phyloP scores from a whole-genome alignment of 2,888 invertebrate species.

The Pyrrhia umbra region DNA sequence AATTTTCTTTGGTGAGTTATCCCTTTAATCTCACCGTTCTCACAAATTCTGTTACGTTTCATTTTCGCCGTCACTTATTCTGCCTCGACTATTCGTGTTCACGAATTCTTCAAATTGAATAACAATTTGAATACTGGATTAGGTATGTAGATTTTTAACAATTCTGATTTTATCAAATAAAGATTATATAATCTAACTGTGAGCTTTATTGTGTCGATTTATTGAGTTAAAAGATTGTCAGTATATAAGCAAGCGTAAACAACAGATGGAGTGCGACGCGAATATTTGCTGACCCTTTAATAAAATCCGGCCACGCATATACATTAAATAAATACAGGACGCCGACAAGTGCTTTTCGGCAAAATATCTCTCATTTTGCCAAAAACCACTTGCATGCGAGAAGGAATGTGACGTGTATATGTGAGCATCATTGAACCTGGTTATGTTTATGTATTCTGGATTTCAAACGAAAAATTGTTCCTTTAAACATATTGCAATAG shows the following conservation, averaged over 20 bases:
- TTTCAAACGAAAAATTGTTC: neutral
- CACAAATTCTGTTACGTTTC: conserved; percentile 70
- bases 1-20: conserved; percentile 70
- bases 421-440: conserved; percentile 1
- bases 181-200: conserved; percentile 16
- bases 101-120: conserved; percentile 66
- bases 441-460: conserved; percentile 4
- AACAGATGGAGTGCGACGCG: conserved; percentile 47
- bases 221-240: conserved; percentile 26
- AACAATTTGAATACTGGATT: conserved; percentile 50
- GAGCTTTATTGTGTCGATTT: conserved; percentile 32
- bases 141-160: conserved; percentile 33
- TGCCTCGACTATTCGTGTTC: conserved; percentile 60
- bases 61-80: conserved; percentile 67
- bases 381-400: too few species aligned
- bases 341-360: conserved; percentile 52
- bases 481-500: conserved; percentile 15
- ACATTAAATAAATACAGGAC: conserved; percentile 57
- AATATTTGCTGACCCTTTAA: conserved; percentile 48
- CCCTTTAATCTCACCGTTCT: conserved; percentile 68
- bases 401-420: conserved; percentile 39
- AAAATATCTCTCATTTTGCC: conserved; percentile 52
- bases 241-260: conserved; percentile 28
- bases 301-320: conserved; percentile 47
- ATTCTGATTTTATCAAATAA: conserved; percentile 19